Percentiles rank a stretch among this genome's conserved stretches.
These are phyloP conservation scores for Alligator sinensis DNA, from an alignment of 2,113 vertebrate species.

Conservation along the genomic window DNA sequence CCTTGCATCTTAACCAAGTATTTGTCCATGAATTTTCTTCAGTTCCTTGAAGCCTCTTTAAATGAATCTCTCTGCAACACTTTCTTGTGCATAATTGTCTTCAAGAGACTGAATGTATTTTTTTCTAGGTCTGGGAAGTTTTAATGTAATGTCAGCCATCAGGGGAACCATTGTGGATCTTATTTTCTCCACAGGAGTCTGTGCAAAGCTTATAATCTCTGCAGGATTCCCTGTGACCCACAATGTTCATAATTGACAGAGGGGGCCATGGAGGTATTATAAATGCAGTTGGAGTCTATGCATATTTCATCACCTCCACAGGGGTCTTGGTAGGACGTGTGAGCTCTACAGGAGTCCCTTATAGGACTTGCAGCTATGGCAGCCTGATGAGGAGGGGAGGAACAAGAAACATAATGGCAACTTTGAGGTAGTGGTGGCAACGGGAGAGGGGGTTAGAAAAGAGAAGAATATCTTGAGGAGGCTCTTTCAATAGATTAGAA, in stretches of 20 bases:
- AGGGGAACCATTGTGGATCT: conserved; percentile 30
- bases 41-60: not conserved
- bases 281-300: not conserved
- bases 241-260: not conserved
- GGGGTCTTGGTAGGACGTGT: not conserved
- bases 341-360: conserved; percentile 10
- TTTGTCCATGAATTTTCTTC: not conserved
- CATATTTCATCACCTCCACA: conserved; percentile 49
- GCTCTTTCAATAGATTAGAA: not conserved
- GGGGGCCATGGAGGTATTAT: not conserved
- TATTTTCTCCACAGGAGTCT: conserved; percentile 44
- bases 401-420: not conserved
- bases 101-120: conserved; percentile 15
- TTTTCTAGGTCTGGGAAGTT: not conserved
- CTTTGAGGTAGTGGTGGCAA: conserved; percentile 4
- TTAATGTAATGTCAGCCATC: conserved; percentile 4
- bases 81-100: not conserved
- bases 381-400: not conserved
- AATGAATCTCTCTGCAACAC: not conserved
- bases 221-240: conserved; percentile 1
- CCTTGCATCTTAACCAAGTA: rapidly evolving
- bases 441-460: not conserved
- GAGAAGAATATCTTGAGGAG: not conserved
- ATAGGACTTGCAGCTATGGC: conserved; percentile 28
- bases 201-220: conserved; percentile 29